These are phyloP conservation scores for Pteropus alecto DNA, from an alignment of 2,113 vertebrate species.

Conservation along the genomic window DNA sequence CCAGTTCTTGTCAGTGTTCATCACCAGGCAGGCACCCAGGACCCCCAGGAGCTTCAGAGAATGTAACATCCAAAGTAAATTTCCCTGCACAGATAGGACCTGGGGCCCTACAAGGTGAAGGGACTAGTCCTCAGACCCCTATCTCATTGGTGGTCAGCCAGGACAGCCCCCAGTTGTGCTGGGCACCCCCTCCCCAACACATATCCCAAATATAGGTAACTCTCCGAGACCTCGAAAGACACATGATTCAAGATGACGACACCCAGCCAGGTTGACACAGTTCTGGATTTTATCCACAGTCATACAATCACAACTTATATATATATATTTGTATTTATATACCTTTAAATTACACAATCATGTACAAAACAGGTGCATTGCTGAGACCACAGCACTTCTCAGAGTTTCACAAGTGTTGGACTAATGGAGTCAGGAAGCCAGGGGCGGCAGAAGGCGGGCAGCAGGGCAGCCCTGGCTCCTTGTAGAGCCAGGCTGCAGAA, in stretches of 20 bases:
- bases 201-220: not conserved
- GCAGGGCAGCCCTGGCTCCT: not conserved
- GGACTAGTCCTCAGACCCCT: not conserved
- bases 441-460: not conserved
- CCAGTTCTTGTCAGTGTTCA: not conserved
- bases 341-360: constrained; percentile 97
- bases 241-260: constrained; percentile 63
- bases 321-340: constrained; percentile 82
- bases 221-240: not conserved
- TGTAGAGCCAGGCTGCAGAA: not conserved
- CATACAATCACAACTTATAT: constrained; percentile 92
- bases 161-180: not conserved
- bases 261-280: constrained; percentile 77
- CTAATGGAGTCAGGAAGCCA: constrained; percentile 71
- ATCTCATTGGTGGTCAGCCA: not conserved
- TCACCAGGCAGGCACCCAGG: not conserved
- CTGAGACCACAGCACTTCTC: constrained; percentile 89
- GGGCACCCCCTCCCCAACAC: not conserved
- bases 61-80: not conserved
- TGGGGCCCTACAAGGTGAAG: not conserved
- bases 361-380: constrained; percentile 94
- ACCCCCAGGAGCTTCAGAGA: not conserved
- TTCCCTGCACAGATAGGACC: not conserved
- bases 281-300: constrained; percentile 87
- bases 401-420: constrained; percentile 77